A percentile compares a stretch with the other conserved stretches of the same genome.
phyloP scores from a whole-genome alignment of 2,113 vertebrate species.

The Brachyhypopomus occidentalis region DNA sequence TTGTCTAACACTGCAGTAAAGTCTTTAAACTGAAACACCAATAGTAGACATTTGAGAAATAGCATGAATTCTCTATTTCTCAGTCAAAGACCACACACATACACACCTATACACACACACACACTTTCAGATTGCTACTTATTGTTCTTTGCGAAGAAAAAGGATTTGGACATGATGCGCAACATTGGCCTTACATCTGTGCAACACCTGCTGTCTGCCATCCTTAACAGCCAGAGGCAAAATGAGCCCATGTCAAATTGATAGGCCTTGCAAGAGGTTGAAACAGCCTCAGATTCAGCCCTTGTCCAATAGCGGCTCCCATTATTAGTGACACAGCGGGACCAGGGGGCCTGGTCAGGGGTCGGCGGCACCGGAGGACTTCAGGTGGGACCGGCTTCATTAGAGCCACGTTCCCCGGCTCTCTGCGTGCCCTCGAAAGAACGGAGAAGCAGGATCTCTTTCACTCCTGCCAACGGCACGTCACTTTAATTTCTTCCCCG shows the following conservation, averaged over 20 bases:
- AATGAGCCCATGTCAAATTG: constrained; percentile 91
- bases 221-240: constrained; percentile 83
- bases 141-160: constrained; percentile 66
- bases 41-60: too few relatives aligned
- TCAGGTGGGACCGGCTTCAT: constrained; percentile 96
- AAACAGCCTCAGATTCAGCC: constrained; percentile 79
- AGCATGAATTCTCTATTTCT: too few relatives aligned
- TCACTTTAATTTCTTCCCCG: constrained; percentile 87
- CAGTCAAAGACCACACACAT: too few relatives aligned
- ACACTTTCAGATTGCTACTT: constrained; percentile 65
- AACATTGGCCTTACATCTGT: constrained; percentile 78
- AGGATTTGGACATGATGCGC: constrained; percentile 58
- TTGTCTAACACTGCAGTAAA: too few relatives aligned
- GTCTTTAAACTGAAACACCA: background rate
- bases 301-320: constrained; percentile 79
- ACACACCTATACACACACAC: too few relatives aligned
- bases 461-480: constrained; percentile 87
- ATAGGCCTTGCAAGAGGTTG: constrained; percentile 83
- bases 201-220: constrained; percentile 83
- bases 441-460: constrained; percentile 79
- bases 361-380: constrained; percentile 82
- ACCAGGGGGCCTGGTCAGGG: constrained; percentile 81
- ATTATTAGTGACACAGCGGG: constrained; percentile 86
- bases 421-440: constrained; percentile 79
- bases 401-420: constrained; percentile 82